A percentile compares a stretch with the other conserved stretches of the same genome.
Conservation (phyloP, 37 sponge, comb jelly and placozoan genomes). For the Geodia barretti region DNA sequence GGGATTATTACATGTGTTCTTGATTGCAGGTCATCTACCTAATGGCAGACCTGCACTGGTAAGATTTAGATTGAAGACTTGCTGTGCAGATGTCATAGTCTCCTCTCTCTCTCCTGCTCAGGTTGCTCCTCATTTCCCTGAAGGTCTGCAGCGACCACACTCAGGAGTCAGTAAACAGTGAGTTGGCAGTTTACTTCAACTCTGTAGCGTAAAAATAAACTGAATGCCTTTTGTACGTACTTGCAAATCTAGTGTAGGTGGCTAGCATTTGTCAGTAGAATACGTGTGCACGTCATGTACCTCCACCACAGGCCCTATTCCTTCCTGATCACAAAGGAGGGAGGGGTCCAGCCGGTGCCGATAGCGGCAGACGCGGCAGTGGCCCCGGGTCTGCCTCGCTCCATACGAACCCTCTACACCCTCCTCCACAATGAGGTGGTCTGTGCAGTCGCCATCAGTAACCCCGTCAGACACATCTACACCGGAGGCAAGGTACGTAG, state of each 20-base stretch:
- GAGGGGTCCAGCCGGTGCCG: constrained; percentile 60
- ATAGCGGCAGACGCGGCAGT: constrained; percentile 58
- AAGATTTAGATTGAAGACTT: no score
- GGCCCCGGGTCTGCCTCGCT: constrained; percentile 64
- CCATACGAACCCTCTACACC: constrained; percentile 46
- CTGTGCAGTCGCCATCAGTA: constrained; percentile 93
- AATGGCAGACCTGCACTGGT: constrained; percentile 56
- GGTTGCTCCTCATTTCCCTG: background rate
- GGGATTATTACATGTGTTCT: background rate
- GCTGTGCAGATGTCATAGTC: background rate
- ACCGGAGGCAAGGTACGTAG: constrained; percentile 96
- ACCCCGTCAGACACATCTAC: constrained; percentile 81
- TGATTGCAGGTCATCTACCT: constrained; percentile 15
- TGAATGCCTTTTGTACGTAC: no score
- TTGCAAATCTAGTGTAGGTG: no score
- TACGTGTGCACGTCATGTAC: background rate
- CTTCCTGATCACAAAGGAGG: constrained; percentile 48
- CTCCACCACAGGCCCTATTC: constrained; percentile 47
- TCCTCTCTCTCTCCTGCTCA: background rate
- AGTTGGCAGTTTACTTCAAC: no score
- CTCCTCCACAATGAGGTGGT: constrained; percentile 94
- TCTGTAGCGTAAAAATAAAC: no score
- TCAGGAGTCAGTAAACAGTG: background rate
- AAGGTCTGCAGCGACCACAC: background rate
- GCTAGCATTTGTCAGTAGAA: background rate